A percentile compares a stretch with the other conserved stretches of the same genome.
Conservation (phyloP, 2,888 invertebrate genomes). For the Drosophila limbata region DNA sequence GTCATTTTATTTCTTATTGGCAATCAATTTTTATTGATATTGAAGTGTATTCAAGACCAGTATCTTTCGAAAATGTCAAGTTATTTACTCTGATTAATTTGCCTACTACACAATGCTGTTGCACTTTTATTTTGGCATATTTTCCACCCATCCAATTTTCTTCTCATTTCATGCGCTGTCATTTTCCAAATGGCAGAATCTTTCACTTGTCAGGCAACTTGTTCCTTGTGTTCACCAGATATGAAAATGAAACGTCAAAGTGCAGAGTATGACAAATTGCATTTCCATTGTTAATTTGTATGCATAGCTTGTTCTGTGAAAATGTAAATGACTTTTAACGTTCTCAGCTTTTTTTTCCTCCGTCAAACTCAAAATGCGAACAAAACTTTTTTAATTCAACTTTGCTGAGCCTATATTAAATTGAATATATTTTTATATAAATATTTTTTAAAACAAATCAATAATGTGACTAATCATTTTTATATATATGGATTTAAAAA, state of each 20-base stretch:
- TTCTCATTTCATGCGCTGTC: conserved; percentile 55
- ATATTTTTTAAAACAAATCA: conserved; percentile 52
- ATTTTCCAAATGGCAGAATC: conserved; percentile 36
- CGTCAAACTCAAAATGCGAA: conserved; percentile 1
- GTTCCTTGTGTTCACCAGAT: conserved; percentile 27
- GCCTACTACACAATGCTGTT: conserved; percentile 31
- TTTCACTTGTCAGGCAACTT: conserved; percentile 45
- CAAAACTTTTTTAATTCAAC: conserved; percentile 53
- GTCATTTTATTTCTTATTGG: conserved; percentile 6
- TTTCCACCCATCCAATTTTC: conserved; percentile 1
- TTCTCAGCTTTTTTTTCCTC: conserved; percentile 17
- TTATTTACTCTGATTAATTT: conserved; percentile 46
- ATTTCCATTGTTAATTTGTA: conserved; percentile 68
- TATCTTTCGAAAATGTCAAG: background rate
- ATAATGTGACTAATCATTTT: conserved; percentile 57
- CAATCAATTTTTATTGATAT: background rate
- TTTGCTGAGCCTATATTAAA: conserved; percentile 25
- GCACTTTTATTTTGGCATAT: conserved; percentile 24
- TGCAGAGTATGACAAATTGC: conserved; percentile 70
- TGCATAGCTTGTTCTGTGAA: conserved; percentile 41
- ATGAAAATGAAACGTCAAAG: conserved; percentile 70
- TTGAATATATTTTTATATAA: conserved; percentile 43
- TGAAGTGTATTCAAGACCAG: background rate
- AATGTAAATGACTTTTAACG: conserved; percentile 51
- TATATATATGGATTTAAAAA: conserved; percentile 31